Conservation (phyloP, 92 coral and sea anemone genomes). For the Phenganax stokvisi region DNA sequence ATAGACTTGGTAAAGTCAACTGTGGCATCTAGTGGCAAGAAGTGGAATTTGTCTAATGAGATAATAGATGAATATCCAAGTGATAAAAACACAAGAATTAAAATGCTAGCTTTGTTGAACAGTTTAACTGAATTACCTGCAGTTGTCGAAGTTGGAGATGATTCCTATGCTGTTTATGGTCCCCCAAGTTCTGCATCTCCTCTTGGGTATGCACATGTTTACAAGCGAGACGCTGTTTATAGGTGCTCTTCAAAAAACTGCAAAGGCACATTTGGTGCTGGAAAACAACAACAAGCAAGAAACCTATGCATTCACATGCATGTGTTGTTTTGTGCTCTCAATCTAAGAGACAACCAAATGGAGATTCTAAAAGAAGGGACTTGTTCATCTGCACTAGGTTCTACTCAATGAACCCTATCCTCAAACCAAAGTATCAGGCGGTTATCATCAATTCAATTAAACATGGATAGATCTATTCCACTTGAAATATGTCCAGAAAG, state of each 20-base stretch:
- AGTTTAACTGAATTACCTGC: slow-evolving; percentile 1
- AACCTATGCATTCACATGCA: slow-evolving; percentile 35
- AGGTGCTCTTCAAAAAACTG: slow-evolving; percentile 33
- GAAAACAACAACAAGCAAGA: slow-evolving; percentile 31
- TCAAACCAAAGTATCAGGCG: not conserved
- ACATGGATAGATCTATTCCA: slow-evolving; percentile 7
- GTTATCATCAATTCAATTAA: not conserved
- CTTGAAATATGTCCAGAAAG: not conserved
- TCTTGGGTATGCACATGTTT: slow-evolving; percentile 33
- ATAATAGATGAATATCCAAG: slow-evolving; percentile 32
- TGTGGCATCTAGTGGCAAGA: not conserved
- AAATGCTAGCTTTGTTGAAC: not conserved
- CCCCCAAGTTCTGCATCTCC: slow-evolving; percentile 38
- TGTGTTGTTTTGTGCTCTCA: slow-evolving; percentile 26
- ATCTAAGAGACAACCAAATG: not conserved
- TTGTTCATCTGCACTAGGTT: too few relatives aligned
- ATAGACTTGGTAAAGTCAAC: not conserved
- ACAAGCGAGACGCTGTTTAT: not conserved
- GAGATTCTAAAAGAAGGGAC: too few relatives aligned
- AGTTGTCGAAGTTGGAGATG: slow-evolving; percentile 29
- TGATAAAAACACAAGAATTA: slow-evolving; percentile 12
- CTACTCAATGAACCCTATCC: not conserved
- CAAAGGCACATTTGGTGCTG: slow-evolving; percentile 26
- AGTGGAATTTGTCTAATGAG: not conserved
- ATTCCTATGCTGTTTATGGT: slow-evolving; percentile 40